These are phyloP conservation scores for Nipponia nippon DNA, from an alignment of 2,113 vertebrate species.

Conservation along the genomic window DNA sequence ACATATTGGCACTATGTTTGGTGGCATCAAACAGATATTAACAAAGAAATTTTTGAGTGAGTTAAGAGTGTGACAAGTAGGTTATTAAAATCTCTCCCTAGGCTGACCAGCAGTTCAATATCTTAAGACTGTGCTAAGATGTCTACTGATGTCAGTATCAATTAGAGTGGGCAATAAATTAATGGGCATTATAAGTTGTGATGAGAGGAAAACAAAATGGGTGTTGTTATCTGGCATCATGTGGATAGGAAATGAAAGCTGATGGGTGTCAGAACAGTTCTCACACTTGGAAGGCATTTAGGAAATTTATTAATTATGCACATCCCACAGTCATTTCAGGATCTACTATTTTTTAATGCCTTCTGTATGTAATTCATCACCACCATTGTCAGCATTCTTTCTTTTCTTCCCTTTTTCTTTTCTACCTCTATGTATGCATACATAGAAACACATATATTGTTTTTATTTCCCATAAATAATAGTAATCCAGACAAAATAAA, in stretches of 20 bases:
- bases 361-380: background rate
- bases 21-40: background rate
- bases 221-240: background rate
- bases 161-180: background rate
- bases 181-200: background rate
- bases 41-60: background rate
- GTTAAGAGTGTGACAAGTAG: background rate
- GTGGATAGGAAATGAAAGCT: background rate
- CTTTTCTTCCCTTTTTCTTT: background rate
- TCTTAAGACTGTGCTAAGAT: background rate
- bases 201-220: background rate
- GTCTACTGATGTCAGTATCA: background rate
- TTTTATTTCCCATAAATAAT: background rate
- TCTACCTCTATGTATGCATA: background rate
- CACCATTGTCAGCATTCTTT: background rate
- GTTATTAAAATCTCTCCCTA: background rate
- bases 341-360: background rate
- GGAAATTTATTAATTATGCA: background rate
- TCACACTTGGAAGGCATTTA: background rate
- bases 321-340: background rate
- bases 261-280: background rate
- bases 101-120: background rate
- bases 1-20: background rate
- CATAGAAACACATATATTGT: rapidly evolving
- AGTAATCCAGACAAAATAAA: background rate